Percentiles rank a stretch among this genome's conserved stretches.
Conservation (phyloP, 2,888 invertebrate genomes). For the Phymatocera aterrima region DNA sequence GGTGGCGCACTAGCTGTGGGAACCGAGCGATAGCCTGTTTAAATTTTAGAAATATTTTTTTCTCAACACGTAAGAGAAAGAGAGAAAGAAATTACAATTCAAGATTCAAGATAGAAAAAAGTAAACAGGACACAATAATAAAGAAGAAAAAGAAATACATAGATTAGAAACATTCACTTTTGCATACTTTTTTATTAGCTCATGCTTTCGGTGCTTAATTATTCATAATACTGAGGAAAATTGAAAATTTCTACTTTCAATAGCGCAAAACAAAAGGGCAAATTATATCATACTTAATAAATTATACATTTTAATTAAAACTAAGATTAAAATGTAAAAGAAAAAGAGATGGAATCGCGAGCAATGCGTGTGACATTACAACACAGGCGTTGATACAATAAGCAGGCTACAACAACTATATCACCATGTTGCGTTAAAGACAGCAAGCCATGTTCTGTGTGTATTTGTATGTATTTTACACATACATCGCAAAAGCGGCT, state of each 20-base stretch:
- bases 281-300: too few species aligned
- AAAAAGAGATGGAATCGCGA: conserved; percentile 25
- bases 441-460: conserved; percentile 18
- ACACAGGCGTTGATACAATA: background rate
- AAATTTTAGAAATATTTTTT: conserved; percentile 62
- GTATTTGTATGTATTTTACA: background rate
- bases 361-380: background rate
- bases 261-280: too few species aligned
- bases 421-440: conserved; percentile 3
- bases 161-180: too few species aligned
- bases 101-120: background rate
- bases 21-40: conserved; percentile 74
- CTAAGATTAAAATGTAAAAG: background rate
- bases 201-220: too few species aligned
- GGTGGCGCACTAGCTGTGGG: conserved; percentile 75
- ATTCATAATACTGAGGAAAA: too few species aligned
- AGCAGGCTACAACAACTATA: conserved; percentile 38
- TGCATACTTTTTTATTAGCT: too few species aligned
- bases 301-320: too few species aligned
- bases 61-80: conserved; percentile 47
- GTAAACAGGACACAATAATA: too few species aligned
- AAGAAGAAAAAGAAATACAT: background rate
- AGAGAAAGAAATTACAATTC: conserved; percentile 53
- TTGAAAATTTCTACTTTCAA: too few species aligned
- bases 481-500: conserved; percentile 23